These are phyloP conservation scores for Pseudolycoriella hygida DNA, from an alignment of 2,888 invertebrate genomes.

Conservation along the genomic window DNA sequence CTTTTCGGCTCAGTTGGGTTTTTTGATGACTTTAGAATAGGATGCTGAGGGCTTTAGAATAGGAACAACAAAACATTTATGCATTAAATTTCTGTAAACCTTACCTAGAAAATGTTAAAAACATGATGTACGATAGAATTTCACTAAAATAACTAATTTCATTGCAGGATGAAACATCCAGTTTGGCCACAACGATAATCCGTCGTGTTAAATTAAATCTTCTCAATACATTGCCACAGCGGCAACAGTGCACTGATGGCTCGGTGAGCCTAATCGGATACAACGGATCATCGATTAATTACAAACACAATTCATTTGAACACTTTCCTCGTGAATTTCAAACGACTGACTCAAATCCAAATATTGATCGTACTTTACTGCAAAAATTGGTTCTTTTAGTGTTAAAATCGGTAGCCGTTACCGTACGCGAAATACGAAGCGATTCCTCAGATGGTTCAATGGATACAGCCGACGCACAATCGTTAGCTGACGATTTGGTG, in stretches of 20 bases:
- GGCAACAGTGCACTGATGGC: constrained; percentile 21
- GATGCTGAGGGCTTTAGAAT: too few species aligned
- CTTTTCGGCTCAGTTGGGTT: too few species aligned
- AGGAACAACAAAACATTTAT: too few species aligned
- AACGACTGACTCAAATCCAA: not conserved
- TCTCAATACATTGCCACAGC: constrained; percentile 20
- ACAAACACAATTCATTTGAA: constrained; percentile 14
- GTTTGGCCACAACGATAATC: constrained; percentile 68
- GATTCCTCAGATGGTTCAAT: constrained; percentile 66
- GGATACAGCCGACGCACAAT: constrained; percentile 56
- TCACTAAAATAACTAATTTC: too few species aligned
- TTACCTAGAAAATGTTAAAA: too few species aligned
- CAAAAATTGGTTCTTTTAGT: constrained; percentile 77
- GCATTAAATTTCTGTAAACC: too few species aligned
- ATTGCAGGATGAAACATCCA: constrained; percentile 74
- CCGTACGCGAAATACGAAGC: constrained; percentile 76
- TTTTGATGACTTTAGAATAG: too few species aligned
- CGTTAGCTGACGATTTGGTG: constrained; percentile 71
- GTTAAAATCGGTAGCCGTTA: constrained; percentile 74
- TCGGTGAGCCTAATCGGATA: constrained; percentile 24
- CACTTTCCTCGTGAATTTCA: not conserved
- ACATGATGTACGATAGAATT: too few species aligned
- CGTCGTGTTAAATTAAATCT: constrained; percentile 65
- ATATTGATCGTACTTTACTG: constrained; percentile 55
- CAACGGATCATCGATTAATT: constrained; percentile 19